Base-by-base conservation (phyloP, 2,113 vertebrate species). In the Festucalex cinctus region DNA sequence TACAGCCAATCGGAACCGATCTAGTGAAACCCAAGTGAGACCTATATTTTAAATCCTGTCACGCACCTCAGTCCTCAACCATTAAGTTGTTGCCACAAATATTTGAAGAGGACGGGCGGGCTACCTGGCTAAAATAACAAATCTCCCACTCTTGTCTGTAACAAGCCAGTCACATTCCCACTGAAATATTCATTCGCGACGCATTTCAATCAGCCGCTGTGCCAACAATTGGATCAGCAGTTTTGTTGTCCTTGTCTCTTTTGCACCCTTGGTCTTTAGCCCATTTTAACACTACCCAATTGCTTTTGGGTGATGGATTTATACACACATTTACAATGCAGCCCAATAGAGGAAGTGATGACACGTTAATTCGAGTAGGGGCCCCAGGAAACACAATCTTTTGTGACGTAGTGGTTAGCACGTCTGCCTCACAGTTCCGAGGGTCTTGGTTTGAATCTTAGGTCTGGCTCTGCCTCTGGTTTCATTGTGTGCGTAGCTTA, bases 301-400 rank as follows among this genome's bases (percentile, higher is more conserved):
- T n/a, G 41, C 3, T 58, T 19, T 77, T 83, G 76, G 73, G 75
- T n/a, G 65, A 51, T 22, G 59, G 49, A 71, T n/a, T 54, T 9
- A 69, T 41, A 59, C 44, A 26, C 57, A 28, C 53, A 32, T 5
- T 9, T 10, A 43, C 37, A 70, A 69, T 68, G 48, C 44, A 46
- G 68, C 74, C 57, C 53, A 77, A 71, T 74, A 76, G 66, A 65
- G 20, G 41, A 70, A 39, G 70, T 75, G 82, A 68, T 26, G 75
- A 83, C 36, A 32, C 66, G 36, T 76, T 56, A 9, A 49, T 49
- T n/a, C 9, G 19, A n/a, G 48, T 8, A 9, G 48, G 48, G 19
- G 48, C 48, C 7, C 9, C 19, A 49, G 48, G 13, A 49, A 49
- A 49, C 9, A 49, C 48, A 49, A 49, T 49, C 19, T 49, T 49